Base-by-base conservation (phyloP, 1,140 invertebrate genomes). In the Drosophila ogumai region DNA sequence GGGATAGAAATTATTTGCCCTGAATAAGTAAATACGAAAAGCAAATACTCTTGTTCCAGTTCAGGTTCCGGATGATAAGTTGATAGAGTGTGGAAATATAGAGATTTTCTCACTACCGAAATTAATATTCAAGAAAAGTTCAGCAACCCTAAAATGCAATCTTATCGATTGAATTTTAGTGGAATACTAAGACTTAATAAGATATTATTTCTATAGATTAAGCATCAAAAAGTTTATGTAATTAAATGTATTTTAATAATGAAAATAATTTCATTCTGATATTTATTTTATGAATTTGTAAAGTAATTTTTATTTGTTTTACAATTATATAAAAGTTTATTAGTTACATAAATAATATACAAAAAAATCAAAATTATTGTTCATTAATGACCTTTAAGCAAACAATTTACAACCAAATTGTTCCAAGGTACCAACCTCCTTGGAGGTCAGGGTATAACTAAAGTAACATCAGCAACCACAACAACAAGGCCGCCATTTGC, bases 401-500 rank as follows among this genome's bases (percentile, higher is more conserved):
- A 40, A 40, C 15, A 40, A 43, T 44, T 12, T 44, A 19, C 6
- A 19, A 19, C 10, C 4, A 44, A 22, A 44, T 47, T 28, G 3
- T 19, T 22, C 3, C 1, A 10, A 38, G 0, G 6, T 12, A 9
- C 5, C 7, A n/a, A 49, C 2, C 8, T 47, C 13, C 25, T 3
- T n/a, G 3, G 2, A 22, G 6, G n/a, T n/a, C 38, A 77, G 64
- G 43, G 74, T 78, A 63, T 40, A 47, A 38, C 32, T 52, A 36
- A 46, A 44, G 49, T 17, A 68, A 57, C 52, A 75, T 47, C 38
- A 66, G 58, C 44, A 67, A 50, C 55, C 67, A 61, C 36, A 80
- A 46, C 47, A 81, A 47, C 46, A 60, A 41, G 41, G 44, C 17
- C 36, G 47, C 44, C 58, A 69, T 65, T 68, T 60, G 54, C 71